Percentiles rank a stretch among this genome's conserved stretches.
Conservation (phyloP, 53 echinoderm and acorn worm species). For the Stichopus horrens region DNA sequence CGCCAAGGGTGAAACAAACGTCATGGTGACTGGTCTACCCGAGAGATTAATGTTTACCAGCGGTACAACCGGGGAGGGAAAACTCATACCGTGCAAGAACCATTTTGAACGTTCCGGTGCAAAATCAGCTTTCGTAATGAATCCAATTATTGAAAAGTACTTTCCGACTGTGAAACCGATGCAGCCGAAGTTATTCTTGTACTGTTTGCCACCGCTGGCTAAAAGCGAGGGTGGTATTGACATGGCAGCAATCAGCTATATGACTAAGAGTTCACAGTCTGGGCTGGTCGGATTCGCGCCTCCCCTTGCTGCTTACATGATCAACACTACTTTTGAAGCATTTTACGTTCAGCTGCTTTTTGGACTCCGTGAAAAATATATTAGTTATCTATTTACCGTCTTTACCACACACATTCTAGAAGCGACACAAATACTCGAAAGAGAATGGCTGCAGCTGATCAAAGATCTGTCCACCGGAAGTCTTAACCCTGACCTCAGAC, state of each 20-base stretch:
- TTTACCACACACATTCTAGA: neutral
- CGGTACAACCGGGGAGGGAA: too few species aligned
- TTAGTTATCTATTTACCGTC: neutral
- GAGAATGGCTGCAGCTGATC: neutral
- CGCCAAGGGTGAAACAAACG: neutral
- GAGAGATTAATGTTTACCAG: slow-evolving; percentile 2
- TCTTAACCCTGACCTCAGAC: neutral
- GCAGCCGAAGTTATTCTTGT: slow-evolving; percentile 1
- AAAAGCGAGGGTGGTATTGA: neutral
- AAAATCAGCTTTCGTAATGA: neutral
- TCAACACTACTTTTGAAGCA: neutral
- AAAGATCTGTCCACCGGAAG: slow-evolving; percentile 13
- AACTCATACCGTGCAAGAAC: neutral
- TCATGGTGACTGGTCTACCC: neutral
- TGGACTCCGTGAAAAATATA: neutral
- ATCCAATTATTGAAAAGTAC: neutral
- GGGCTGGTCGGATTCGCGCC: neutral
- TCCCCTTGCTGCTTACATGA: neutral
- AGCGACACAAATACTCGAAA: neutral
- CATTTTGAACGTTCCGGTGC: too few species aligned
- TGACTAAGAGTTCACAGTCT: neutral
- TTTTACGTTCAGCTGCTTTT: slow-evolving; percentile 6
- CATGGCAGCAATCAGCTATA: neutral
- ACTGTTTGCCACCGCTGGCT: neutral
- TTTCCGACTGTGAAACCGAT: neutral